phyloP scores from a whole-genome alignment of 2,888 invertebrate species.

The Allacma fusca region DNA sequence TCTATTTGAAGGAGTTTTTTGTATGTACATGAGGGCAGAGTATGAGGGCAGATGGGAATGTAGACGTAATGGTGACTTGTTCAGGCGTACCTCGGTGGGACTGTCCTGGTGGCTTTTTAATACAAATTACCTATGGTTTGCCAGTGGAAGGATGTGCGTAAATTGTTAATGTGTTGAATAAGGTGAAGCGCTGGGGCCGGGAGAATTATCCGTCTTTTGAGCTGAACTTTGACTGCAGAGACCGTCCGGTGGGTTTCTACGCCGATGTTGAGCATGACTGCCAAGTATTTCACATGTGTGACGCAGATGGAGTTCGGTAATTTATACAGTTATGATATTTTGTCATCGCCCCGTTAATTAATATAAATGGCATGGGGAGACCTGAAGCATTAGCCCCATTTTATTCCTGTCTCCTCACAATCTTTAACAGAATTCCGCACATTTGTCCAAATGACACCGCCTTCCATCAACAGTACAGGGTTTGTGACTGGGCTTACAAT shows the following conservation, averaged over 20 bases:
- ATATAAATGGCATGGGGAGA: neutral
- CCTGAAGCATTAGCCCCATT: too few relatives aligned
- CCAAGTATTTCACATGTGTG: constrained; percentile 72
- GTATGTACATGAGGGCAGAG: too few relatives aligned
- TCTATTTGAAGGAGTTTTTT: too few relatives aligned
- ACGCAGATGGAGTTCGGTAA: constrained; percentile 26
- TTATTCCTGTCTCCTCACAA: too few relatives aligned
- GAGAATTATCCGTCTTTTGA: constrained; percentile 12
- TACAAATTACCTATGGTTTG: too few relatives aligned
- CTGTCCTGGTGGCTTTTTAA: too few relatives aligned
- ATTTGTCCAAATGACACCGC: constrained; percentile 27
- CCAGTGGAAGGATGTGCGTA: too few relatives aligned
- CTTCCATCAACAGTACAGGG: constrained; percentile 25
- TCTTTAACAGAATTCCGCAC: constrained; percentile 18
- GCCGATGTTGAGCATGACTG: constrained; percentile 87
- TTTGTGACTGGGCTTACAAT: constrained; percentile 34
- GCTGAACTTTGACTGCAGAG: constrained; percentile 17
- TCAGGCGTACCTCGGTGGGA: too few relatives aligned
- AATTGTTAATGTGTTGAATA: too few relatives aligned
- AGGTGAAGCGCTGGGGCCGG: constrained; percentile 21
- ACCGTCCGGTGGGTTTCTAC: constrained; percentile 81
- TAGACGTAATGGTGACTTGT: too few relatives aligned
- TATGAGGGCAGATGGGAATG: too few relatives aligned
- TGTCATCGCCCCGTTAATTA: neutral
- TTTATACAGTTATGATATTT: neutral